phyloP scores from a whole-genome alignment of 2,888 invertebrate genomes.

The Epinotia bilunana region DNA sequence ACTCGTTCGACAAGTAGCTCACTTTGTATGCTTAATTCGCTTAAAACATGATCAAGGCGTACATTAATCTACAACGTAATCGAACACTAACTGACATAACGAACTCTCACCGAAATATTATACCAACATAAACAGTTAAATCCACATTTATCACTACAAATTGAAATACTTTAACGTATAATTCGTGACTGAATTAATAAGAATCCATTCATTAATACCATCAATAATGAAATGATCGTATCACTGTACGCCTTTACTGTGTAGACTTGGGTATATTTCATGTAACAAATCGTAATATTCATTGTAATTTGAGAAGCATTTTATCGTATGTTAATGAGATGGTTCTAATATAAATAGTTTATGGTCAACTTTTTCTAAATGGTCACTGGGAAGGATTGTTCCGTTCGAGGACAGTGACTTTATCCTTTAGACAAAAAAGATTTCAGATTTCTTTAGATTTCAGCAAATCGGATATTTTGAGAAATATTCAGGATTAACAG shows the following conservation, averaged over 20 bases:
- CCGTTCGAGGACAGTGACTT: background rate
- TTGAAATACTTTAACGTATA: constrained; percentile 24
- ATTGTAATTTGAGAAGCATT: constrained; percentile 69
- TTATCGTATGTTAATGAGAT: constrained; percentile 46
- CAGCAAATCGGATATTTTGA: no score
- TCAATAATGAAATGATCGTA: constrained; percentile 30
- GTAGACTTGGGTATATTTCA: constrained; percentile 65
- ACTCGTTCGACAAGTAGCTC: no score
- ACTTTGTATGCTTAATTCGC: background rate
- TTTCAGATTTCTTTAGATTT: no score
- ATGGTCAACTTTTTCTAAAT: constrained; percentile 43
- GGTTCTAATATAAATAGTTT: constrained; percentile 47
- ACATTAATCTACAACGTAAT: background rate
- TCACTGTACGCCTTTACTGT: constrained; percentile 64
- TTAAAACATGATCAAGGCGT: background rate
- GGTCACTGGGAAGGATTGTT: constrained; percentile 31
- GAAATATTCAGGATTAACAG: no score
- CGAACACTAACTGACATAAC: background rate
- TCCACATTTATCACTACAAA: constrained; percentile 25
- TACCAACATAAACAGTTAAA: constrained; percentile 5
- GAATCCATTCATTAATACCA: constrained; percentile 28
- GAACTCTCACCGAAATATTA: background rate
- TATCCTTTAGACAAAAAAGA: background rate
- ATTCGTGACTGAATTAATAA: constrained; percentile 40
- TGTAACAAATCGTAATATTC: constrained; percentile 68